These are phyloP conservation scores for Pantelozetes paolii DNA, from an alignment of 2,888 invertebrate species.

Conservation along the genomic window DNA sequence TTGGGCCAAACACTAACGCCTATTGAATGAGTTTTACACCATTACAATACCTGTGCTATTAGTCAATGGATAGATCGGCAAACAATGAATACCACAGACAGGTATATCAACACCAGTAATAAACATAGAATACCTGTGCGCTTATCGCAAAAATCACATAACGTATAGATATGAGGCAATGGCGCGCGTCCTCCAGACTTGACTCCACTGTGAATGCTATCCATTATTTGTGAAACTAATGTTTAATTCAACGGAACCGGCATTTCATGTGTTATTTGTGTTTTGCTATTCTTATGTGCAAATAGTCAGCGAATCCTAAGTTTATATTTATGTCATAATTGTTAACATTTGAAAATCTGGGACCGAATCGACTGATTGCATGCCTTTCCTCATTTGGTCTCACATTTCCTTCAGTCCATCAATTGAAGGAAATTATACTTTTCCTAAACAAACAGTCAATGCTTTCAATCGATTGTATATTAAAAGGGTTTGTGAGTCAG, in stretches of 20 bases:
- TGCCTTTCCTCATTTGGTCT: constrained; percentile 11
- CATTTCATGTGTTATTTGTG: not conserved
- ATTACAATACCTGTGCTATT: constrained; percentile 28
- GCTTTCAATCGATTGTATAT: constrained; percentile 1
- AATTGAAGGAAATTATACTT: constrained; percentile 11
- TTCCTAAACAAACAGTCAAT: constrained; percentile 29
- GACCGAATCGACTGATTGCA: not conserved
- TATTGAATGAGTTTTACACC: constrained; percentile 32
- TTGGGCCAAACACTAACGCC: not conserved
- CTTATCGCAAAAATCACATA: not conserved
- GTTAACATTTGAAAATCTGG: not conserved
- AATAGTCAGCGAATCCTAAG: not conserved
- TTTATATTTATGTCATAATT: not conserved
- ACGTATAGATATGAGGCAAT: constrained; percentile 18
- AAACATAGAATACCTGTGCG: constrained; percentile 2
- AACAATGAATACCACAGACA: not conserved
- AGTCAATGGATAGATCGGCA: not conserved
- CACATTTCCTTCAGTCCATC: constrained; percentile 14
- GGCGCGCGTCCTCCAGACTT: constrained; percentile 12
- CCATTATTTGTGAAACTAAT: constrained; percentile 23
- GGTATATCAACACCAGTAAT: not conserved
- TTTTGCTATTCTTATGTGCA: not conserved
- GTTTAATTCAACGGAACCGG: constrained; percentile 22
- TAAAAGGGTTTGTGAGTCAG: constrained; percentile 2
- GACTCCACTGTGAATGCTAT: not conserved